phyloP scores from a whole-genome alignment of 2,797 vertebrate genomes.

The Pseudotriccus pelzelni region DNA sequence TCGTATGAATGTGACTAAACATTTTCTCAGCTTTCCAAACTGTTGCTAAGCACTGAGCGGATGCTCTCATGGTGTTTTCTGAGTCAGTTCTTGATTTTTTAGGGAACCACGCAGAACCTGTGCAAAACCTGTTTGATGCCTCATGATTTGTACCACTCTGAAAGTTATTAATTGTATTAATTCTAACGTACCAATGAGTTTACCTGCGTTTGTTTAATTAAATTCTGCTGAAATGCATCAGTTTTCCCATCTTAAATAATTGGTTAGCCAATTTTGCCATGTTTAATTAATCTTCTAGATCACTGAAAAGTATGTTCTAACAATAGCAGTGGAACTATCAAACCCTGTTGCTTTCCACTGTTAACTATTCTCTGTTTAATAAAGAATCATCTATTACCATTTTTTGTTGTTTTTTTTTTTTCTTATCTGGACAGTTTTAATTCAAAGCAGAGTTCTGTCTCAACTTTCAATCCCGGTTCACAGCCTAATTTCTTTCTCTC shows the following conservation, averaged over 20 bases:
- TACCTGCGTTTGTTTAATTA: not conserved
- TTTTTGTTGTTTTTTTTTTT: not conserved
- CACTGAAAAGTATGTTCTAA: not conserved
- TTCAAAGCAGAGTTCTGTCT: not conserved
- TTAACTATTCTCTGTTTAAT: not conserved
- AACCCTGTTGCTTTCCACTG: not conserved
- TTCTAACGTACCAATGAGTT: not conserved
- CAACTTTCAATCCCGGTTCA: not conserved
- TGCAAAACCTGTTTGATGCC: not conserved
- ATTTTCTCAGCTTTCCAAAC: slow-evolving; percentile 14
- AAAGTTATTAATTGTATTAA: not conserved
- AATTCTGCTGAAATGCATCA: not conserved
- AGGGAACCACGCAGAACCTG: not conserved
- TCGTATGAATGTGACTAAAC: slow-evolving; percentile 11
- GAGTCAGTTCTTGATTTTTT: not conserved
- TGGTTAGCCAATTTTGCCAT: not conserved
- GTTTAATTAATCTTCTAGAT: not conserved
- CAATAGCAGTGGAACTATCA: not conserved
- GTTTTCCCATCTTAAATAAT: not conserved
- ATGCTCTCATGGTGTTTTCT: not conserved
- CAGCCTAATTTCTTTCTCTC: not conserved
- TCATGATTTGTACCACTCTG: not conserved
- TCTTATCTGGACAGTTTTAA: not conserved
- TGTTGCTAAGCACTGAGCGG: slow-evolving; percentile 22
- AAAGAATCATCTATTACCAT: not conserved